Evolutionary conservation across 2,113 vertebrate species (phyloP), one percentile per base, ranked within the genome.

Genomic region (Dunckerocampus dactyliophorus): DNA sequence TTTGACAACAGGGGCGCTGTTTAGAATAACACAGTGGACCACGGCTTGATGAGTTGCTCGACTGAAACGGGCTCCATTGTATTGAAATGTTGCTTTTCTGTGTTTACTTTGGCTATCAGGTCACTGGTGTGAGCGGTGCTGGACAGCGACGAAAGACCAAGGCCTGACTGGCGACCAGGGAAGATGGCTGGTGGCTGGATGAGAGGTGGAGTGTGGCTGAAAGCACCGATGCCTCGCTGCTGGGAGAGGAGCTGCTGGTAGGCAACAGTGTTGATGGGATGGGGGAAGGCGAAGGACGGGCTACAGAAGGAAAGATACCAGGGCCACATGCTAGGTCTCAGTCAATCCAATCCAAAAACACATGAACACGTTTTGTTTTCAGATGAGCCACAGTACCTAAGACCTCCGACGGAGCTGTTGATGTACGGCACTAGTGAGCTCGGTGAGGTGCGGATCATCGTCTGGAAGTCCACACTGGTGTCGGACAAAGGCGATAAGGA

Each of bases 391-490:
- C 14, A 9, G 14, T 43, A 20, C 95, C 94, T 96, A 87, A 97
- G 91, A 0, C 93, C 88, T 1, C 94, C 93, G 0, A 95, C 94
- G 0, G 95, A 96, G 79, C 93, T 96, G 89, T 96, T 96, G 89
- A 97, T 96, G 71, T 95, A 95, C 0, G 95, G 94, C 71, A 96
- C 94, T 24, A 98, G 88, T 0, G 95, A 97, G 86, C 93, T 96
- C 51, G 95, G 95, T 0, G 95, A 95, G 2, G 94, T 94, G 61
- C 94, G 92, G 83, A 97, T 96, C 94, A 97, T 95, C 0, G 95
- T 92, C 84, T 97, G 94, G 8, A 98, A 91, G 88, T 98, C 94
- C 15, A 98, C 93, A 88, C 93, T 93, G 88, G 93, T 92, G 6
- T 98, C 95, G 0, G 94, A 97, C 46, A 96, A 91, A 0, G 95